Evolutionary conservation across 2,113 vertebrate species (phyloP).

Genomic region (Psammodynastes pulverulentus): DNA sequence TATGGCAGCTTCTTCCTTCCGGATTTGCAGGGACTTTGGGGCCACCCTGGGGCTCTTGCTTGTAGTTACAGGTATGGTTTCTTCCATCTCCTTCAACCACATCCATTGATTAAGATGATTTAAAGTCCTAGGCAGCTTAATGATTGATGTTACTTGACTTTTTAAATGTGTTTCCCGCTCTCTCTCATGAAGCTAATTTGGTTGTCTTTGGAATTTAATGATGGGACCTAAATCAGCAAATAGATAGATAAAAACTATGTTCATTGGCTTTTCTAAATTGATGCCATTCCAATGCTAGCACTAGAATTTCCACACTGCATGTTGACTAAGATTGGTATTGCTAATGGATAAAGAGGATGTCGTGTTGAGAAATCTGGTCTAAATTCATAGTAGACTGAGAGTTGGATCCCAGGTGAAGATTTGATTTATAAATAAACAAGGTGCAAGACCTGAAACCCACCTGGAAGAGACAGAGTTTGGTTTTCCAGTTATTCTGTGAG

Average conservation of each 20-base stretch:
- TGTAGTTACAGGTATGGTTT: constrained; percentile 47
- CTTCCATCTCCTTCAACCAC: background rate
- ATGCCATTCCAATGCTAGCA: background rate
- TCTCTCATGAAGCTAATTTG: background rate
- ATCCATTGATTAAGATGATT: background rate
- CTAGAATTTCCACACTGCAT: background rate
- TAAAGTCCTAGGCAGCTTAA: background rate
- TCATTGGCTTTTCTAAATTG: background rate
- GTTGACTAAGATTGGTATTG: background rate
- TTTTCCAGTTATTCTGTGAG: background rate
- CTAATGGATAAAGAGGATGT: background rate
- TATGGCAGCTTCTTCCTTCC: constrained; percentile 32
- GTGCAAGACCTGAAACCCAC: background rate
- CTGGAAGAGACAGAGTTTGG: background rate
- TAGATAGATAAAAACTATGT: background rate
- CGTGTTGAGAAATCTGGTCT: background rate
- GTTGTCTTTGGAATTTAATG: background rate
- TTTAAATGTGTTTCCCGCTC: background rate
- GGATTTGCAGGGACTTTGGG: background rate
- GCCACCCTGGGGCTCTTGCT: constrained; percentile 33
- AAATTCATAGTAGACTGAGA: background rate
- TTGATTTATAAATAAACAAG: background rate
- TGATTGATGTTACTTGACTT: background rate
- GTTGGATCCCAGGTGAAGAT: background rate
- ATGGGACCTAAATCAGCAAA: background rate